Evolutionary conservation across 2,888 invertebrate species (phyloP).

Genomic region (Microctonus brassicae): DNA sequence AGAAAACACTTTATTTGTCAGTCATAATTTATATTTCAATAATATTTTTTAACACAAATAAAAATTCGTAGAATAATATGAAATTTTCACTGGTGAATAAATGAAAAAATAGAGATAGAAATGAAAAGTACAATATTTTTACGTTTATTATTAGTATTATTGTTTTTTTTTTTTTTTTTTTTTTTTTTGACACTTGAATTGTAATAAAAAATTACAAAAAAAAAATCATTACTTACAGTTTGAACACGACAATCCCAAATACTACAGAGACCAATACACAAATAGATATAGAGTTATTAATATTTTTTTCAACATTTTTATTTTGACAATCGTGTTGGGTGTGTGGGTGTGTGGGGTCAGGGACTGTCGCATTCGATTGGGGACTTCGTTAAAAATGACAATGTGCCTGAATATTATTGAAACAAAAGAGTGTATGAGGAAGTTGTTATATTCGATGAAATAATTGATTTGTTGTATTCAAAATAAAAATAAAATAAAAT

Average conservation of each 20-base stretch:
- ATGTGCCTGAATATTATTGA: conserved; percentile 14
- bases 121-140: neutral
- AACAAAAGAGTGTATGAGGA: conserved; percentile 19
- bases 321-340: neutral
- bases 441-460: conserved; percentile 31
- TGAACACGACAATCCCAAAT: too few relatives aligned
- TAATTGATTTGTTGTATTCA: neutral
- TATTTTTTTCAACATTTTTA: too few relatives aligned
- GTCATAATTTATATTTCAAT: conserved; percentile 48
- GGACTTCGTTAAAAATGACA: conserved; percentile 26
- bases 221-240: too few relatives aligned
- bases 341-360: too few relatives aligned
- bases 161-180: too few relatives aligned
- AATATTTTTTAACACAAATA: conserved; percentile 31
- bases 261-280: neutral
- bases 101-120: too few relatives aligned
- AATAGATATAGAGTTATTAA: too few relatives aligned
- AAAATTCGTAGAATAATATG: neutral
- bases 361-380: conserved; percentile 25
- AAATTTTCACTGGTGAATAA: too few relatives aligned
- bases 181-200: too few relatives aligned
- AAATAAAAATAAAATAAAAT: too few relatives aligned
- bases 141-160: too few relatives aligned
- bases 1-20: conserved; percentile 52
- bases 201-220: too few relatives aligned